phyloP scores from a whole-genome alignment of 2,888 invertebrate genomes.

The Hipparchia sbordonii region DNA sequence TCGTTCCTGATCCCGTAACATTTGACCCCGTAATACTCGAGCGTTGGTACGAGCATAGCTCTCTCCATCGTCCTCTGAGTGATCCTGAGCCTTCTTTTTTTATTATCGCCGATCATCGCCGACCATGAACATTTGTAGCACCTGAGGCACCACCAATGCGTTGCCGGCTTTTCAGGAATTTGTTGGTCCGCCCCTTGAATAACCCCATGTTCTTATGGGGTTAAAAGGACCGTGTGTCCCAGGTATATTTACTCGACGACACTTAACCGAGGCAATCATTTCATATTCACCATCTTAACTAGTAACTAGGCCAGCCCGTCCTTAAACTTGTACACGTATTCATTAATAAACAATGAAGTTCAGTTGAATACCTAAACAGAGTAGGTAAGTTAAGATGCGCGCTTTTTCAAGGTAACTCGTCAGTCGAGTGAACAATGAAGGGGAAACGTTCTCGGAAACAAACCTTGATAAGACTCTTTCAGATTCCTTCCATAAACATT shows the following conservation, averaged over 20 bases:
- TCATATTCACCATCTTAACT: conserved; percentile 13
- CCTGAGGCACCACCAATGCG: too few species aligned
- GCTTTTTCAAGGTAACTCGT: conserved; percentile 10
- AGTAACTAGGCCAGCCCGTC: conserved; percentile 10
- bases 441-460: conserved; percentile 10
- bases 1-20: too few species aligned
- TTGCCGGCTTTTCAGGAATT: too few species aligned
- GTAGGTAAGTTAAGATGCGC: background rate
- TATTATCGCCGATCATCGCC: too few species aligned
- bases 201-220: too few species aligned
- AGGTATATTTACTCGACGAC: background rate
- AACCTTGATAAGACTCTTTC: conserved; percentile 6
- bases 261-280: background rate
- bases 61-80: too few species aligned
- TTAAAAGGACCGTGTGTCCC: too few species aligned
- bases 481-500: background rate
- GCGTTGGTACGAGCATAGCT: too few species aligned
- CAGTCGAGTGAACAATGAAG: conserved; percentile 14
- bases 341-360: conserved; percentile 18
- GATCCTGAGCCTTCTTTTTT: too few species aligned
- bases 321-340: conserved; percentile 8
- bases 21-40: too few species aligned
- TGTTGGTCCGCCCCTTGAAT: too few species aligned
- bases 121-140: too few species aligned
- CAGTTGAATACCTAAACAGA: conserved; percentile 6